Conservation (phyloP, 2,888 invertebrate species). For the Morpho helenor region DNA sequence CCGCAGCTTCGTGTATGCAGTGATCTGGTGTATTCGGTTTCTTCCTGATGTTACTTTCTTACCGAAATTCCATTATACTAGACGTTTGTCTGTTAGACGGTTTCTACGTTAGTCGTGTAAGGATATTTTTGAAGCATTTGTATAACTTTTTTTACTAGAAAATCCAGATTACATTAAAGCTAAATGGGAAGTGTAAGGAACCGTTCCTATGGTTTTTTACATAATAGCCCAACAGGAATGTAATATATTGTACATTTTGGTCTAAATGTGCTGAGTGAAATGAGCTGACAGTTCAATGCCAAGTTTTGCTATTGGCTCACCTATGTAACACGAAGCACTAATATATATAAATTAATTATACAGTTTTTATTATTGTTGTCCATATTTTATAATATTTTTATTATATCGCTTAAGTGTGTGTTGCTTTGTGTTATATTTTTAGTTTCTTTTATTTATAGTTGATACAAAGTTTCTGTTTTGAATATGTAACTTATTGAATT, state of each 20-base stretch:
- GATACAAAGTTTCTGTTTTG: slow-evolving; percentile 74
- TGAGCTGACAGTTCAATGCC: slow-evolving; percentile 73
- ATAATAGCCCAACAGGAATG: slow-evolving; percentile 72
- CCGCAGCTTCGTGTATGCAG: slow-evolving; percentile 67
- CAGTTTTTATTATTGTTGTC: slow-evolving; percentile 58
- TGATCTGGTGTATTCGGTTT: slow-evolving; percentile 69
- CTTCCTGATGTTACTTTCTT: slow-evolving; percentile 66
- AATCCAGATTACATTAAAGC: slow-evolving; percentile 65
- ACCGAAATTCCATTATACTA: slow-evolving; percentile 65
- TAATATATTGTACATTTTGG: slow-evolving; percentile 79
- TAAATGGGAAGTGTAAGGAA: slow-evolving; percentile 70
- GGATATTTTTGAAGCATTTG: slow-evolving; percentile 80
- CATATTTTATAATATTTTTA: slow-evolving; percentile 70
- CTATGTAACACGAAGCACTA: slow-evolving; percentile 55
- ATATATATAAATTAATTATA: slow-evolving; percentile 36
- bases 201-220: slow-evolving; percentile 69
- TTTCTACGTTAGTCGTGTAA: slow-evolving; percentile 77
- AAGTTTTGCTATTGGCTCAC: slow-evolving; percentile 77
- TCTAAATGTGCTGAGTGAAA: slow-evolving; percentile 76
- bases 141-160: slow-evolving; percentile 76
- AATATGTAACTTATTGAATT: slow-evolving; percentile 67
- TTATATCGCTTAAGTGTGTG: slow-evolving; percentile 71
- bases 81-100: slow-evolving; percentile 46
- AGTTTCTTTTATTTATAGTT: slow-evolving; percentile 66
- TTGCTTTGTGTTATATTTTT: slow-evolving; percentile 74